phyloP scores from a whole-genome alignment of 2,797 vertebrate species.

The Carduelis carduelis region DNA sequence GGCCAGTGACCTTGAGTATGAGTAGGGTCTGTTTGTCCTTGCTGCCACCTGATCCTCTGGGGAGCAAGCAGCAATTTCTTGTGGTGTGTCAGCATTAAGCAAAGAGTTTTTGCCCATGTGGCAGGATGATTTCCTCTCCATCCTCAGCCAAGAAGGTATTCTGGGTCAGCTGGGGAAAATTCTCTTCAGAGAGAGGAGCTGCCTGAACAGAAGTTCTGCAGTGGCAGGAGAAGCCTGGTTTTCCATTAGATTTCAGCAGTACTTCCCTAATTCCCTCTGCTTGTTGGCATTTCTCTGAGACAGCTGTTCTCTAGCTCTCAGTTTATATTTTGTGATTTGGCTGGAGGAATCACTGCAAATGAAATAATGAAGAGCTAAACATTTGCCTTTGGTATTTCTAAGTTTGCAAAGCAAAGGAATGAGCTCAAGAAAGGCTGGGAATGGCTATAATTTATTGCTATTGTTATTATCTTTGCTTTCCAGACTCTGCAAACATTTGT shows the following conservation, averaged over 20 bases:
- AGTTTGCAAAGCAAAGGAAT: background rate
- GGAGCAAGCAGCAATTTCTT: background rate
- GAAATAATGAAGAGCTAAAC: background rate
- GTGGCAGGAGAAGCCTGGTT: background rate
- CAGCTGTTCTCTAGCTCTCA: background rate
- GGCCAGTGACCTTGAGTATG: background rate
- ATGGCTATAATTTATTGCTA: background rate
- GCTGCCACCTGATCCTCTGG: background rate
- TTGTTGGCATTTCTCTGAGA: background rate
- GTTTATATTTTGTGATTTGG: background rate
- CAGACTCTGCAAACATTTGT: background rate
- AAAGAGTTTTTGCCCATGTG: accelerated
- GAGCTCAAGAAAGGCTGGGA: background rate
- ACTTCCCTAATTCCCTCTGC: background rate
- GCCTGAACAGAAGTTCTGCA: background rate
- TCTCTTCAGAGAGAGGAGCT: background rate
- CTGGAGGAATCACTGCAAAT: background rate
- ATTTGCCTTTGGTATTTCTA: background rate
- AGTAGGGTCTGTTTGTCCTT: background rate
- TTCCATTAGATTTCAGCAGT: background rate
- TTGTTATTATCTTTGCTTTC: background rate
- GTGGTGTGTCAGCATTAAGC: background rate
- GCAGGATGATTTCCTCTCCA: background rate
- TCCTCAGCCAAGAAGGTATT: background rate
- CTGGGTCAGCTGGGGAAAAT: background rate